Conservation (phyloP, 2,888 invertebrate species). For the Metacarcinus magister region DNA sequence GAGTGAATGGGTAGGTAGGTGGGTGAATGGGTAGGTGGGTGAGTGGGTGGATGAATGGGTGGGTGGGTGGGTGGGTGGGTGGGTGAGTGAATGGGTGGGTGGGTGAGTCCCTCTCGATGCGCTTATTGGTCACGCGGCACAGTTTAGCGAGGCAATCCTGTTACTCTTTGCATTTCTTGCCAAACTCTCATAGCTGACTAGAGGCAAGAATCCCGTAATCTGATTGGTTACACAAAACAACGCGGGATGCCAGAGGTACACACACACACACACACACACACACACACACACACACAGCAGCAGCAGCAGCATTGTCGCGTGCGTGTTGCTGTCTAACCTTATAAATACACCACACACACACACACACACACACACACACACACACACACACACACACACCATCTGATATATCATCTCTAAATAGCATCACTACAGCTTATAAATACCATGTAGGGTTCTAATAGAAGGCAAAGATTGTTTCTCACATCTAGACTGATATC, state of each 20-base stretch:
- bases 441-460: background rate
- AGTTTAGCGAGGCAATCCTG: background rate
- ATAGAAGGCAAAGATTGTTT: background rate
- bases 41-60: too few relatives aligned
- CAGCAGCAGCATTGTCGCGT: background rate
- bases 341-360: too few relatives aligned
- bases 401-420: background rate
- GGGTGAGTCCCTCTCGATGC: background rate
- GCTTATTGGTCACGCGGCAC: constrained; percentile 12
- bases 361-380: too few relatives aligned
- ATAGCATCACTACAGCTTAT: background rate
- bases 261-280: background rate
- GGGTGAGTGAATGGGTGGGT: too few relatives aligned
- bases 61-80: too few relatives aligned
- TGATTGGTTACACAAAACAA: constrained; percentile 65
- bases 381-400: background rate
- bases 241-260: background rate
- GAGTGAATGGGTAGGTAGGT: too few relatives aligned
- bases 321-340: too few relatives aligned
- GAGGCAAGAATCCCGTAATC: constrained; percentile 50
- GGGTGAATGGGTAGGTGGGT: too few relatives aligned
- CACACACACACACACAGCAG: background rate
- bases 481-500: background rate
- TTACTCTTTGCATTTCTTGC: constrained; percentile 36
- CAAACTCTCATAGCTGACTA: constrained; percentile 3